Conservation (phyloP, 2,797 vertebrate species). For the Acropternis orthonyx region DNA sequence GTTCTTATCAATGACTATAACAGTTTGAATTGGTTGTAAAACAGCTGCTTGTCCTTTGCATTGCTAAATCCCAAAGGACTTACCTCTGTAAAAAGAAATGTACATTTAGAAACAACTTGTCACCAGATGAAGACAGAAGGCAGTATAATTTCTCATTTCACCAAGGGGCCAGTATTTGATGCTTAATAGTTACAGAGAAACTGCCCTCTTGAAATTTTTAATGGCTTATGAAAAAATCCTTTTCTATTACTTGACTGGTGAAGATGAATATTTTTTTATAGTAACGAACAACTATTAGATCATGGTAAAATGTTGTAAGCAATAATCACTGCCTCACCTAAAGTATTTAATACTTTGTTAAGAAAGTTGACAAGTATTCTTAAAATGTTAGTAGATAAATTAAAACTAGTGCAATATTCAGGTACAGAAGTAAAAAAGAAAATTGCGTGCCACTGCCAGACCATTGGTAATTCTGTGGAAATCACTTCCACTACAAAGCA, state of each 20-base stretch:
- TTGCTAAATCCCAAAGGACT: not conserved
- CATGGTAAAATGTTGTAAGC: not conserved
- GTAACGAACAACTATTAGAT: not conserved
- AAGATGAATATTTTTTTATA: not conserved
- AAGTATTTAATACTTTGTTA: not conserved
- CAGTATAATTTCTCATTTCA: not conserved
- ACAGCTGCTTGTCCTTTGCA: not conserved
- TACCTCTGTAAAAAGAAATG: not conserved
- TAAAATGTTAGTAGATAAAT: not conserved
- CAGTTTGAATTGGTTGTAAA: not conserved
- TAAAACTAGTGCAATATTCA: not conserved
- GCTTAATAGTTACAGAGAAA: not conserved
- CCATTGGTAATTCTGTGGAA: not conserved
- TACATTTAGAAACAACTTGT: not conserved
- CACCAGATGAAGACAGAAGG: not conserved
- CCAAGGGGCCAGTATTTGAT: not conserved
- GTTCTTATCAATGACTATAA: not conserved
- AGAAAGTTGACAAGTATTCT: not conserved
- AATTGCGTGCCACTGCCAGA: not conserved
- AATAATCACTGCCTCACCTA: not conserved
- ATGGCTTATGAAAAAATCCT: not conserved
- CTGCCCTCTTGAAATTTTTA: not conserved
- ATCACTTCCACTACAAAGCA: not conserved
- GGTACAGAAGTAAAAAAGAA: not conserved
- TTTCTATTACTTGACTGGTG: not conserved